These are phyloP conservation scores for Apodemia zela DNA, from an alignment of 2,888 invertebrate species.

Conservation along the genomic window DNA sequence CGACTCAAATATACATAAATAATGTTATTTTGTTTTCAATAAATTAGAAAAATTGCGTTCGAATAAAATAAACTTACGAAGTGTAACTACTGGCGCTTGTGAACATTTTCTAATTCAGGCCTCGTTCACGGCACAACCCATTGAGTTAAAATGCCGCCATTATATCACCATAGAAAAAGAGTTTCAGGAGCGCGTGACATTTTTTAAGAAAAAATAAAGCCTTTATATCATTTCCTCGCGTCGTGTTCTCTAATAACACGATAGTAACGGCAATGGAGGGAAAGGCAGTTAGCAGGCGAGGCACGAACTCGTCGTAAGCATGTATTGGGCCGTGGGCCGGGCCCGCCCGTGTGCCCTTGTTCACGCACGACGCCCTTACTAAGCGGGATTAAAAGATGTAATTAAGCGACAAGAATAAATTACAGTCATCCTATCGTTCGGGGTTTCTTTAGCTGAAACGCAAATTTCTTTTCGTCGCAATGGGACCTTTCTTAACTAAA, in stretches of 20 bases:
- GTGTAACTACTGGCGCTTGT: not conserved
- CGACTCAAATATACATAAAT: no score
- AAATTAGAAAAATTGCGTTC: no score
- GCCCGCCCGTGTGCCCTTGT: not conserved
- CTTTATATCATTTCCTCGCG: conserved; percentile 6
- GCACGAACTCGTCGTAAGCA: conserved; percentile 6
- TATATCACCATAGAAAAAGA: not conserved
- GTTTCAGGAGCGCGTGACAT: not conserved
- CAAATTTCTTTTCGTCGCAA: not conserved
- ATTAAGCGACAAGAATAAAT: conserved; percentile 14
- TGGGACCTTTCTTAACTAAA: not conserved
- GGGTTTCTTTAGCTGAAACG: not conserved
- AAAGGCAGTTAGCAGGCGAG: not conserved
- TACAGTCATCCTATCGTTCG: not conserved
- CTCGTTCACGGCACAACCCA: not conserved
- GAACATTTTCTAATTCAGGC: not conserved
- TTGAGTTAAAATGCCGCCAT: not conserved
- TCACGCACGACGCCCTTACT: not conserved
- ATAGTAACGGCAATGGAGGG: not conserved
- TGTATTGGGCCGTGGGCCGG: conserved; percentile 9
- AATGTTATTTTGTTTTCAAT: no score
- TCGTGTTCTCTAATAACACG: not conserved
- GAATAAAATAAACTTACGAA: no score
- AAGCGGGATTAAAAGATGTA: conserved; percentile 14
- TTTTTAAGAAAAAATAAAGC: conserved; percentile 2